Percentiles rank a stretch among this genome's conserved stretches.
phyloP scores from a whole-genome alignment of 1,140 invertebrate genomes.

The Oryctes rhinoceros region DNA sequence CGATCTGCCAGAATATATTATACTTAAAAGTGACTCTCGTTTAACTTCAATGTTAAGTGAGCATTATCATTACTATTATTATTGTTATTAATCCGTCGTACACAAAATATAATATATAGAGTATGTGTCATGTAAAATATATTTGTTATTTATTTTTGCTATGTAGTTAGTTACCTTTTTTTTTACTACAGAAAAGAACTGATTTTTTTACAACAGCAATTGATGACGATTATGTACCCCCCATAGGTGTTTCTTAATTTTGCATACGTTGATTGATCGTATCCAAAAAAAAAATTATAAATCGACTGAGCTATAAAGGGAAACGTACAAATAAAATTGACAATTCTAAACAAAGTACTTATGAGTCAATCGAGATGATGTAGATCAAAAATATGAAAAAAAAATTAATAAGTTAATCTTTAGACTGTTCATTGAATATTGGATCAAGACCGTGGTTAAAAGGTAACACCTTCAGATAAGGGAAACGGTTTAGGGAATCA shows the following conservation, averaged over 20 bases:
- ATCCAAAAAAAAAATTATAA: neutral
- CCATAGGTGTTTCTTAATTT: slow-evolving; percentile 6
- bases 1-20: neutral
- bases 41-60: neutral
- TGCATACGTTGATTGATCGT: neutral
- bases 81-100: slow-evolving; percentile 29
- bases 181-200: slow-evolving; percentile 27
- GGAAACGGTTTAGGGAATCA: too few species aligned
- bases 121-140: slow-evolving; percentile 33
- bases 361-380: neutral
- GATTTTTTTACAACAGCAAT: slow-evolving; percentile 2
- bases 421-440: neutral
- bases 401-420: neutral
- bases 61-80: slow-evolving; percentile 12
- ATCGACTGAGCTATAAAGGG: neutral
- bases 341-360: neutral
- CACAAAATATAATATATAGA: neutral
- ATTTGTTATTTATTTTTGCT: slow-evolving; percentile 38
- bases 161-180: slow-evolving; percentile 18
- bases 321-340: neutral
- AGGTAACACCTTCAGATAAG: too few species aligned
- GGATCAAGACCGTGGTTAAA: neutral
- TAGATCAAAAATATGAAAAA: neutral
- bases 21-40: neutral
- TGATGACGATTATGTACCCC: neutral